A percentile compares a stretch with the other conserved stretches of the same genome.
phyloP scores from a whole-genome alignment of 1,140 invertebrate genomes.

The Zaprionus tsacasi region DNA sequence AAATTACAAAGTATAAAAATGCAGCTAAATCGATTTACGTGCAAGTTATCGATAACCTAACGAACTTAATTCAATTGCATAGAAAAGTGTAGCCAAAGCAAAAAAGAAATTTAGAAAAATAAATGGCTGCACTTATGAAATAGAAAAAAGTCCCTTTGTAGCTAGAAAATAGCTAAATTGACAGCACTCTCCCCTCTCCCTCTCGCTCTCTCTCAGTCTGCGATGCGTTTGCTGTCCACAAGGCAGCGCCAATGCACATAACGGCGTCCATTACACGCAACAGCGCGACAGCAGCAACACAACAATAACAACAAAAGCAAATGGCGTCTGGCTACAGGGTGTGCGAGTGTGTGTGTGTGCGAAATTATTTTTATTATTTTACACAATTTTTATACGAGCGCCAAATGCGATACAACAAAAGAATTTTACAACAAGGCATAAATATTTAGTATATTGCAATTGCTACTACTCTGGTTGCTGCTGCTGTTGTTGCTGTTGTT shows the following conservation, averaged over 20 bases:
- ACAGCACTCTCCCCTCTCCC: background rate
- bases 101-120: no score
- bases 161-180: no score
- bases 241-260: conserved; percentile 57
- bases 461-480: conserved; percentile 31
- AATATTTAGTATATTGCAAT: conserved; percentile 77
- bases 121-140: no score
- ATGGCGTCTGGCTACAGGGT: conserved; percentile 66
- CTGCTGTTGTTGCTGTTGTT: conserved; percentile 14
- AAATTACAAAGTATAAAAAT: no score
- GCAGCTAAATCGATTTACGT: no score
- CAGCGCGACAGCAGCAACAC: conserved; percentile 40
- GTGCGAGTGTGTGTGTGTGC: conserved; percentile 42
- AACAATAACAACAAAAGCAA: conserved; percentile 50
- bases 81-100: no score
- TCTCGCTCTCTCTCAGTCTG: background rate
- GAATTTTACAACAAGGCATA: conserved; percentile 54
- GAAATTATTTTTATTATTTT: conserved; percentile 80
- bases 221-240: background rate
- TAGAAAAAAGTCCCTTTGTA: no score
- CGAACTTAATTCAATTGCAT: no score
- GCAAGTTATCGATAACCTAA: no score
- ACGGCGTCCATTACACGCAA: conserved; percentile 77
- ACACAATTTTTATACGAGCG: conserved; percentile 75
- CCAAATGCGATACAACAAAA: conserved; percentile 54